Base-by-base conservation (phyloP, 1,140 invertebrate genomes). In the Micrasema minimum region DNA sequence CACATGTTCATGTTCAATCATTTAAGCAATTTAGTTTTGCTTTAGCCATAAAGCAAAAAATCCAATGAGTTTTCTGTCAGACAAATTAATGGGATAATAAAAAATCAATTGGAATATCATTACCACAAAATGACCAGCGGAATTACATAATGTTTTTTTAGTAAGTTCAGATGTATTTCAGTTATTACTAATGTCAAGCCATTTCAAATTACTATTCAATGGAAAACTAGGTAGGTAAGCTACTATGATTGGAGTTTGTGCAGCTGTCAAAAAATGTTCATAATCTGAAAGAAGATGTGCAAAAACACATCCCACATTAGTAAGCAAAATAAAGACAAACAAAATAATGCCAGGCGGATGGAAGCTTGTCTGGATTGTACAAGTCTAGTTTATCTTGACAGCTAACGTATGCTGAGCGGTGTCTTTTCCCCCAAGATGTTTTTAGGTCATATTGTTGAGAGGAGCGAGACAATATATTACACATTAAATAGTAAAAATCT, bases 361-460 rank as follows among this genome's bases (percentile, higher is more conserved):
- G 50, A 26, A 48, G 46, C 11, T 48, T 20, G 2, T 4, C 16
- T 16, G 43, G 26, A 31, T 2, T 48, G 3, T 48, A 55, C 12
- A 22, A 23, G 10, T 9, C 22, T 31, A 55, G 31, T 16, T 59
- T 1, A 43, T 59, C 35, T 18, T 59, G 55, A 59, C 55, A 59
- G 55, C 18, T 59, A 59, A 59, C 55, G 55, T 59, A 59, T 59
- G 55, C 22, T 59, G 1, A 22, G 22, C 9, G 2, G 20, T 51
- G 16, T 59, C 20, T 59, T 26, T 38, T 43, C 38, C 37, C 9
- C 16, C 37, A 43, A 23, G 37, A 20, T 22, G 43, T 64, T 46
- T 31, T 64, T 64, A 31, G 23, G 23, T 26, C 59, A 64, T 14
- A 18, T 41, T 45, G 31, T 46, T 31, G 22, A 45, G 43, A 6